These are phyloP conservation scores for Lampris megalopsis DNA, from an alignment of 2,113 vertebrate genomes.

Conservation along the genomic window DNA sequence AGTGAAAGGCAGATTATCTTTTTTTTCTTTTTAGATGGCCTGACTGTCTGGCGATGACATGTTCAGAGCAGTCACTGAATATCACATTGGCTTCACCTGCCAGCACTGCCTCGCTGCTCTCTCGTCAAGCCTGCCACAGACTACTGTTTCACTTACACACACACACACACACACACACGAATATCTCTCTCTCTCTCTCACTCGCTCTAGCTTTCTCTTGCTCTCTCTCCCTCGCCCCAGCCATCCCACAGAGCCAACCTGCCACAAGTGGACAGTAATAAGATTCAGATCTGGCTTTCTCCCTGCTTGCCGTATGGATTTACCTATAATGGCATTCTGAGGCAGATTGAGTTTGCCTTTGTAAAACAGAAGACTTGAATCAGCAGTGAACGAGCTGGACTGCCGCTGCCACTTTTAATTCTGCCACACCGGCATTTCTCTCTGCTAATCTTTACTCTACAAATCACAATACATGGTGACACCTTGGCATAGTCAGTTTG, in stretches of 20 bases:
- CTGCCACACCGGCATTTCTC: slow-evolving; percentile 60
- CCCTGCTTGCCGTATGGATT: slow-evolving; percentile 66
- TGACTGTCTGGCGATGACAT: slow-evolving; percentile 56
- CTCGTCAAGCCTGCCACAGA: slow-evolving; percentile 67
- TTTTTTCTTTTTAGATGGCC: slow-evolving; percentile 56
- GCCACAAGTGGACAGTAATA: slow-evolving; percentile 68
- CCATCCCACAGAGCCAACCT: slow-evolving; percentile 39
- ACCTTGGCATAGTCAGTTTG: slow-evolving; percentile 37
- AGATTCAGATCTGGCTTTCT: slow-evolving; percentile 66
- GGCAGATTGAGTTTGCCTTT: slow-evolving; percentile 74
- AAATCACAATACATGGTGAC: slow-evolving; percentile 44
- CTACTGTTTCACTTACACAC: slow-evolving; percentile 42
- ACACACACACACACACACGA: slow-evolving; percentile 41
- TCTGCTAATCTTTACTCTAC: slow-evolving; percentile 44
- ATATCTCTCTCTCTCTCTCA: slow-evolving; percentile 32
- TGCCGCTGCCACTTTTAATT: slow-evolving; percentile 64
- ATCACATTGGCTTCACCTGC: slow-evolving; percentile 72
- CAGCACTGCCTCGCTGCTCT: slow-evolving; percentile 61
- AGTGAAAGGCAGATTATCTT: slow-evolving; percentile 45
- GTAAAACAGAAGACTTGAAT: slow-evolving; percentile 61
- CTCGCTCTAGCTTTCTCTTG: slow-evolving; percentile 4
- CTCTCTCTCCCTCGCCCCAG: slow-evolving; percentile 38
- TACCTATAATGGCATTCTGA: slow-evolving; percentile 70
- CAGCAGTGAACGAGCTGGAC: slow-evolving; percentile 39
- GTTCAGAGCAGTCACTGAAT: slow-evolving; percentile 64